These are phyloP conservation scores for Henricia sp. DNA, from an alignment of 53 echinoderm and acorn worm genomes.

Conservation along the genomic window DNA sequence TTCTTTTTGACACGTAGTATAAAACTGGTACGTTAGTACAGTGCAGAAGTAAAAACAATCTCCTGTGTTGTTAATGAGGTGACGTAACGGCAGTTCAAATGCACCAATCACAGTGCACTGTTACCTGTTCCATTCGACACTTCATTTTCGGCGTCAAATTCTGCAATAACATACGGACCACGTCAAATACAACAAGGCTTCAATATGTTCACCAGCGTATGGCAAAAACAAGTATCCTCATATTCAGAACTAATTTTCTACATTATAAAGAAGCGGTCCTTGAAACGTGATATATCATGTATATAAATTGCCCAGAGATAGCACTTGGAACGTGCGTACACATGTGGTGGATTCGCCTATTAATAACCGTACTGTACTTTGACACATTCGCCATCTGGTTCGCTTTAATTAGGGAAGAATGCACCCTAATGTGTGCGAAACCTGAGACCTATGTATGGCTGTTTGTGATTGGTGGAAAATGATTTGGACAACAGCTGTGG, in stretches of 20 bases:
- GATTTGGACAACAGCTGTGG: constrained; percentile 21
- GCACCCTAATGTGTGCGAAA: constrained; percentile 7
- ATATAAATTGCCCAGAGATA: constrained; percentile 6
- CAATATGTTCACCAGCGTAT: not conserved
- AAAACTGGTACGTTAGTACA: too few relatives aligned
- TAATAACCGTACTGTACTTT: constrained; percentile 38
- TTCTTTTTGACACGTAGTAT: too few relatives aligned
- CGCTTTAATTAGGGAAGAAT: constrained; percentile 5
- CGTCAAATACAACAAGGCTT: constrained; percentile 16
- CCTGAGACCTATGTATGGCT: not conserved
- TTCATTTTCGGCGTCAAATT: constrained; percentile 10
- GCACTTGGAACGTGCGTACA: constrained; percentile 44
- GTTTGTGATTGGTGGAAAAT: constrained; percentile 22
- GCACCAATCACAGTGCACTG: constrained; percentile 6
- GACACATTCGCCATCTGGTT: constrained; percentile 34
- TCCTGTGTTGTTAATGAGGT: constrained; percentile 28
- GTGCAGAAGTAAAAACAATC: too few relatives aligned
- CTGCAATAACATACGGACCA: constrained; percentile 52
- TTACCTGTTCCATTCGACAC: constrained; percentile 39
- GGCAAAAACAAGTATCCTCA: too few relatives aligned
- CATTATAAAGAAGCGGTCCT: constrained; percentile 6
- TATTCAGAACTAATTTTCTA: too few relatives aligned
- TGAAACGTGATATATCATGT: constrained; percentile 50
- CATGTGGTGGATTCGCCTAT: constrained; percentile 28
- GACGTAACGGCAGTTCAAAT: not conserved